phyloP scores from a whole-genome alignment of 2,113 vertebrate genomes.

The Lipotes vexillifer region DNA sequence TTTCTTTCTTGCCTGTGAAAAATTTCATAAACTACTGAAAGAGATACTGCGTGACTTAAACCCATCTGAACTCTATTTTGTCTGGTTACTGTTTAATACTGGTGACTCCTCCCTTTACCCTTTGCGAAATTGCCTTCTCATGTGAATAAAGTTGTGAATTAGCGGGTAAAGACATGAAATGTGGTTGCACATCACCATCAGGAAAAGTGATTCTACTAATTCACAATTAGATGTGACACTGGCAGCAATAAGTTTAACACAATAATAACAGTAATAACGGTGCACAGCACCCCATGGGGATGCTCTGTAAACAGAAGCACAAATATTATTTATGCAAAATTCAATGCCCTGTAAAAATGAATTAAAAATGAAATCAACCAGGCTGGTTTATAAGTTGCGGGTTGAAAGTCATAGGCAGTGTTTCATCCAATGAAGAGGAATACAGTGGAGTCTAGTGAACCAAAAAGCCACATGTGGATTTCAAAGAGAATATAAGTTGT shows the following conservation, averaged over 20 bases:
- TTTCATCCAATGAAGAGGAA: not conserved
- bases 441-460: not conserved
- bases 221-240: conserved; percentile 45
- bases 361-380: conserved; percentile 70
- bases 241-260: conserved; percentile 1
- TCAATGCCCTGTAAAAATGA: conserved; percentile 57
- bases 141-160: conserved; percentile 8
- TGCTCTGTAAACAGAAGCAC: conserved; percentile 50
- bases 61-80: not conserved
- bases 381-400: conserved; percentile 54
- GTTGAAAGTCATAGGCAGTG: conserved; percentile 37
- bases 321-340: conserved; percentile 66
- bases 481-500: not conserved
- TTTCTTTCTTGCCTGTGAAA: not conserved
- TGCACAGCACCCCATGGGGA: conserved; percentile 32
- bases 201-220: conserved; percentile 68
- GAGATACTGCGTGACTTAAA: not conserved
- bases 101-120: not conserved
- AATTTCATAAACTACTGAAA: not conserved
- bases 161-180: not conserved
- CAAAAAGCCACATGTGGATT: not conserved
- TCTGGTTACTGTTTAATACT: not conserved
- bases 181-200: conserved; percentile 4
- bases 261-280: conserved; percentile 47
- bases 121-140: not conserved